These are phyloP conservation scores for Morone saxatilis DNA, from an alignment of 2,113 vertebrate species.

Conservation along the genomic window DNA sequence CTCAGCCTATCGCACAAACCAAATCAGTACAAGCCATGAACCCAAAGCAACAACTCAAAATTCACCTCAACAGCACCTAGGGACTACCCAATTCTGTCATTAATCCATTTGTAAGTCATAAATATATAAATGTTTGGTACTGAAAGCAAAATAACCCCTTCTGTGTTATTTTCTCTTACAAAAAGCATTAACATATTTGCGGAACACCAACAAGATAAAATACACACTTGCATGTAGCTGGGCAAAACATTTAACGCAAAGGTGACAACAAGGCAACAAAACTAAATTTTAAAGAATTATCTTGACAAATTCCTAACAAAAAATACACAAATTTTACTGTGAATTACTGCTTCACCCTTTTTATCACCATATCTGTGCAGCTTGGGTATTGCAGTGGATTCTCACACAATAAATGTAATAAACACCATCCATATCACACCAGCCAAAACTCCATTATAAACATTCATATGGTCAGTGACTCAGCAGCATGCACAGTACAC, in stretches of 20 bases:
- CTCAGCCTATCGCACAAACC: background rate
- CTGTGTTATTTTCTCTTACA: background rate
- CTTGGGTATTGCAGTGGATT: background rate
- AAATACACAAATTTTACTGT: background rate
- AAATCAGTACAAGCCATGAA: background rate
- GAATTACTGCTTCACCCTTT: background rate
- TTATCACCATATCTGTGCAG: background rate
- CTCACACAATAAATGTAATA: background rate
- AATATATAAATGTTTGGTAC: background rate
- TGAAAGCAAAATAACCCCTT: background rate
- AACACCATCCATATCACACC: background rate
- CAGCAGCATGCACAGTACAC: slow-evolving; percentile 50
- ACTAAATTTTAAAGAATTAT: background rate
- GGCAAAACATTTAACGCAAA: background rate
- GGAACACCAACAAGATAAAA: background rate
- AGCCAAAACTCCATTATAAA: background rate
- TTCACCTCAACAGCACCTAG: background rate
- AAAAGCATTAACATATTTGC: too few species aligned
- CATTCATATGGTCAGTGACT: background rate
- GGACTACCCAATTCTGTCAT: background rate
- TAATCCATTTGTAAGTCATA: background rate
- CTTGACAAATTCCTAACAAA: background rate
- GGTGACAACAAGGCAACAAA: background rate
- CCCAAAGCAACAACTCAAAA: background rate
- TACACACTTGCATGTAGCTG: background rate